phyloP scores from a whole-genome alignment of 2,888 invertebrate genomes.

The Archaeoteleia sp. region DNA sequence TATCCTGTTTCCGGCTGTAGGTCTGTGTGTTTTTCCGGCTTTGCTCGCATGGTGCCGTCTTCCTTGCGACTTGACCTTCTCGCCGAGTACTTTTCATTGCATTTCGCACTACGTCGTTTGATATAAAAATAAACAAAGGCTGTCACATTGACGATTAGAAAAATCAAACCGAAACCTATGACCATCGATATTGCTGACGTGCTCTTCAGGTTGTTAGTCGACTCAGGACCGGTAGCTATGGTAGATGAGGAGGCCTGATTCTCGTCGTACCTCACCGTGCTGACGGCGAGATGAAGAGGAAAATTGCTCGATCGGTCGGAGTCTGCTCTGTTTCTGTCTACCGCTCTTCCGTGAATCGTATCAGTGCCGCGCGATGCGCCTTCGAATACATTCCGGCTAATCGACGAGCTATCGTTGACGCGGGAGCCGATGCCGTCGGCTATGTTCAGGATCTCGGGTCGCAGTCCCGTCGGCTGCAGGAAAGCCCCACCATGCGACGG shows the following conservation, averaged over 20 bases:
- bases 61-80: conserved; percentile 75
- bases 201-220: conserved; percentile 67
- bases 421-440: conserved; percentile 64
- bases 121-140: conserved; percentile 82
- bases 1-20: conserved; percentile 76
- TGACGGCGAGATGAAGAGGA: neutral
- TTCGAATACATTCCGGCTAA: conserved; percentile 31
- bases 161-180: conserved; percentile 79
- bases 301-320: conserved; percentile 3
- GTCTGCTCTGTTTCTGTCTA: conserved; percentile 20
- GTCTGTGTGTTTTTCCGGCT: conserved; percentile 73
- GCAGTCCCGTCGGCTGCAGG: conserved; percentile 61
- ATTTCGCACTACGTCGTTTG: conserved; percentile 79
- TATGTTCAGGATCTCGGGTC: conserved; percentile 63
- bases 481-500: conserved; percentile 38
- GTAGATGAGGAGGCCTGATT: conserved; percentile 10
- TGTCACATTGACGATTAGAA: conserved; percentile 84
- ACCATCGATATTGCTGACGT: conserved; percentile 74
- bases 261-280: conserved; percentile 22
- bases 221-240: conserved; percentile 6
- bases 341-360: conserved; percentile 14
- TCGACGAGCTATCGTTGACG: conserved; percentile 55
- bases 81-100: conserved; percentile 76
- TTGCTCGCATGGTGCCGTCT: conserved; percentile 73
- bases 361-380: conserved; percentile 4